Percentiles rank a stretch among this genome's conserved stretches.
phyloP scores from a whole-genome alignment of 2,113 vertebrate genomes.

The Anoplopoma fimbria region DNA sequence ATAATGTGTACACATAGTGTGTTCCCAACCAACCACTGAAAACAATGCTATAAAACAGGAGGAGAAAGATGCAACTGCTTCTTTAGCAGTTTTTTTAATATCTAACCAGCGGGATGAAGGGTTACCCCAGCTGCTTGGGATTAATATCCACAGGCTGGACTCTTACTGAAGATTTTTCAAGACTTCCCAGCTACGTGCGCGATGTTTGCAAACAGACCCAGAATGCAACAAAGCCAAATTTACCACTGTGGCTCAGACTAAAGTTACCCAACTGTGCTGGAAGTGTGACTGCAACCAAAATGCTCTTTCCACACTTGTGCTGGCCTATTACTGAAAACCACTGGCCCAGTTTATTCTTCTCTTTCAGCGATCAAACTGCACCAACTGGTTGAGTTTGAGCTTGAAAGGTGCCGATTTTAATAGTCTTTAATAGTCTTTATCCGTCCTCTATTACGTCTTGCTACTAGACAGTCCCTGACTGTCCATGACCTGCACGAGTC shows the following conservation, averaged over 20 bases:
- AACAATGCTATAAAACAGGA: not conserved
- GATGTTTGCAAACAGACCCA: constrained; percentile 23
- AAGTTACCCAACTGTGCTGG: constrained; percentile 15
- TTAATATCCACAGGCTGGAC: not conserved
- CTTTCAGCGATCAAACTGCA: not conserved
- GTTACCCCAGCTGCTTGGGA: not conserved
- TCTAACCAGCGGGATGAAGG: constrained; percentile 5
- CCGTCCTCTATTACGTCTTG: constrained; percentile 3
- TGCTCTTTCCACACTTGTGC: constrained; percentile 34
- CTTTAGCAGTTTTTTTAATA: not conserved
- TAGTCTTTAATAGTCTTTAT: constrained; percentile 24
- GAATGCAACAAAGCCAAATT: not conserved
- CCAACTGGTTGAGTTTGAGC: constrained; percentile 20
- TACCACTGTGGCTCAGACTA: not conserved
- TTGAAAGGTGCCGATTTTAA: not conserved
- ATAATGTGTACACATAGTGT: too few species aligned
- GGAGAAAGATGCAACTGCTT: not conserved
- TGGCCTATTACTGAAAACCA: constrained; percentile 17
- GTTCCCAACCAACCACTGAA: not conserved
- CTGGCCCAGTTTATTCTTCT: constrained; percentile 26
- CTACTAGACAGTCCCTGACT: constrained; percentile 48
- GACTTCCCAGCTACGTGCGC: not conserved
- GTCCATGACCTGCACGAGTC: constrained; percentile 64
- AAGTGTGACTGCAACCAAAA: constrained; percentile 41
- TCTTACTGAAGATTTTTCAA: not conserved